Conservation (phyloP, 1,140 invertebrate genomes). For the Platyura marginata region DNA sequence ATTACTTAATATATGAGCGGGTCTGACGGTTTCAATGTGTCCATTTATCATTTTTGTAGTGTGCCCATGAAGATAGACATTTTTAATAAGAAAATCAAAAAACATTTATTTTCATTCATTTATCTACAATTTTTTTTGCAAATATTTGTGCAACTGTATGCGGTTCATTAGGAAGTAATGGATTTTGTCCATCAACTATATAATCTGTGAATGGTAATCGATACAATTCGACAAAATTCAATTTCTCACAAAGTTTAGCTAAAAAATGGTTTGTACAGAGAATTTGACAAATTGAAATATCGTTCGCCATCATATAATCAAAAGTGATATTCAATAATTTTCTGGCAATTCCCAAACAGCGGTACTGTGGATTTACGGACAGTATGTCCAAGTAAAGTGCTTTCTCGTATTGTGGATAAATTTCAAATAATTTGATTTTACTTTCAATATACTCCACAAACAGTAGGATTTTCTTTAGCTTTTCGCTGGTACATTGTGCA, state of each 20-base stretch:
- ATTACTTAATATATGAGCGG: too few relatives aligned
- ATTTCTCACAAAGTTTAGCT: slow-evolving; percentile 40
- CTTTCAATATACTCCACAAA: slow-evolving; percentile 33
- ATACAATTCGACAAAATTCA: slow-evolving; percentile 45
- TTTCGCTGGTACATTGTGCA: slow-evolving; percentile 28
- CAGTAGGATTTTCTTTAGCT: slow-evolving; percentile 38
- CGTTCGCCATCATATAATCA: slow-evolving; percentile 16
- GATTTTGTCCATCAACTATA: slow-evolving; percentile 31
- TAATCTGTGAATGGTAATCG: slow-evolving; percentile 42
- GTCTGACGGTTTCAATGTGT: too few relatives aligned
- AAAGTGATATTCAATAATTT: slow-evolving; percentile 33
- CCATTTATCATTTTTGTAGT: too few relatives aligned
- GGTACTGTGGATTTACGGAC: slow-evolving; percentile 37
- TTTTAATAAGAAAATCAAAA: too few relatives aligned
- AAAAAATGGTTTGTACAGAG: slow-evolving; percentile 52
- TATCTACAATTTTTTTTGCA: too few relatives aligned
- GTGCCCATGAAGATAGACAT: too few relatives aligned
- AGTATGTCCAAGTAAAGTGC: slow-evolving; percentile 39
- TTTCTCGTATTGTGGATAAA: slow-evolving; percentile 31
- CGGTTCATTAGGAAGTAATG: slow-evolving; percentile 35
- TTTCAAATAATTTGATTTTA: slow-evolving; percentile 28
- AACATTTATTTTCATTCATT: too few relatives aligned
- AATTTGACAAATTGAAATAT: slow-evolving; percentile 20
- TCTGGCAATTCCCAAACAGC: slow-evolving; percentile 41
- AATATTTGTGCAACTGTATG: slow-evolving; percentile 32